phyloP scores from a whole-genome alignment of 2,797 vertebrate genomes.

The Sebastiscus tertius region DNA sequence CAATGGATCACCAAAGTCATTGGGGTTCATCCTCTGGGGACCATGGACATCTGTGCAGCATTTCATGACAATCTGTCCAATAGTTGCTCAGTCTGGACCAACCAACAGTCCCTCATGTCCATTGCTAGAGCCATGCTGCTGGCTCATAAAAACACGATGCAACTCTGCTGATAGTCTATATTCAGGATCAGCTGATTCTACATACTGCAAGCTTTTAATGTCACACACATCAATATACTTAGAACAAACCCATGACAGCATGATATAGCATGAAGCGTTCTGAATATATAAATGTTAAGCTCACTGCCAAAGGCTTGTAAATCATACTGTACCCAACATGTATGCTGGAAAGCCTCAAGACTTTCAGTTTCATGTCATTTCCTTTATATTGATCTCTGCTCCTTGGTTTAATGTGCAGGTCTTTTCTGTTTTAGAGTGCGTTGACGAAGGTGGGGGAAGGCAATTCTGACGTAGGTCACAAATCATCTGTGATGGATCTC shows the following conservation, averaged over 20 bases:
- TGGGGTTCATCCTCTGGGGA: not conserved
- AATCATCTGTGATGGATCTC: conserved; percentile 40
- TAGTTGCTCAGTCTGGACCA: not conserved
- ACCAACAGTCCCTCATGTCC: not conserved
- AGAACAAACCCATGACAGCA: not conserved
- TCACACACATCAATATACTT: not conserved
- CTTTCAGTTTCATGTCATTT: conserved; percentile 11
- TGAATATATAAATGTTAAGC: not conserved
- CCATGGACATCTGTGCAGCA: not conserved
- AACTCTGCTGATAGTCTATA: not conserved
- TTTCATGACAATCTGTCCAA: no score
- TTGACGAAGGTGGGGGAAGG: conserved; percentile 3
- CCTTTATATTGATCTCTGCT: not conserved
- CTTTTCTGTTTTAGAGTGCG: conserved; percentile 3
- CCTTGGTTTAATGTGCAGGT: conserved; percentile 20
- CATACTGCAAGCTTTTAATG: conserved; percentile 2
- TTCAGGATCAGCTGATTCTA: not conserved
- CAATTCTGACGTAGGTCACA: conserved; percentile 23
- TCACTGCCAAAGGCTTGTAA: conserved; percentile 1
- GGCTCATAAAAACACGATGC: not conserved
- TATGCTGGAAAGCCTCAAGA: not conserved
- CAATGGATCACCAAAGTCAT: not conserved
- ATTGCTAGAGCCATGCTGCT: not conserved
- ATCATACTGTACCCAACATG: not conserved
- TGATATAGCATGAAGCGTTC: not conserved